Conservation (phyloP, 2,113 vertebrate species). For the Pterocles gutturalis region DNA sequence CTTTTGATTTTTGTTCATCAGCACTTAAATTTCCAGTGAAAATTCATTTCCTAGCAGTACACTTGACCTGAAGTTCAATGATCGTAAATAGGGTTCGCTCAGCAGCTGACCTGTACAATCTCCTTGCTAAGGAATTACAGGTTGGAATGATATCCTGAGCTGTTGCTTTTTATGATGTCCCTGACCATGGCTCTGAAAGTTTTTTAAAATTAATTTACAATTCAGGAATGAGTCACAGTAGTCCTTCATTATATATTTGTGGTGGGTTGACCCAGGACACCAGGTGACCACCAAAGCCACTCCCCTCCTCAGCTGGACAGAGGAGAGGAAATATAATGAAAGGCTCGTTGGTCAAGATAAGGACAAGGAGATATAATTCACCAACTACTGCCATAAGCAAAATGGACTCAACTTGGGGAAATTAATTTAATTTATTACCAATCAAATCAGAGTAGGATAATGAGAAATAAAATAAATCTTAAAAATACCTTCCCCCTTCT, state of each 20-base stretch:
- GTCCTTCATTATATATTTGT: slow-evolving; percentile 35
- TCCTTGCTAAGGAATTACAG: background rate
- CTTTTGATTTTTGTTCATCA: background rate
- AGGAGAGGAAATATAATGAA: too few species aligned
- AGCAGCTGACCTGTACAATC: background rate
- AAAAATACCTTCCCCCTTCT: too few species aligned
- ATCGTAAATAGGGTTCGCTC: background rate
- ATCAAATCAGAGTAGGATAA: too few species aligned
- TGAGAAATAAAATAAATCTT: too few species aligned
- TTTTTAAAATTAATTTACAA: slow-evolving; percentile 62
- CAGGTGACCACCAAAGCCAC: too few species aligned
- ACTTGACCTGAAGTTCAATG: background rate
- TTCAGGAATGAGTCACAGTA: slow-evolving; percentile 49
- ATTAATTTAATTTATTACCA: too few species aligned
- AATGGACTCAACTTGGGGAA: too few species aligned
- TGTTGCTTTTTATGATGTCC: background rate
- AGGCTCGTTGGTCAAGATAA: too few species aligned
- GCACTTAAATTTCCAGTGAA: background rate
- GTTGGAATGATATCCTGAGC: background rate
- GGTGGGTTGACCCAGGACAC: too few species aligned
- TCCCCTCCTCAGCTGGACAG: too few species aligned
- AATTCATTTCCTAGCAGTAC: background rate
- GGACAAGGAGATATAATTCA: too few species aligned
- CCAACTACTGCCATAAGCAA: too few species aligned
- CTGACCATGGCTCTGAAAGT: background rate